Conservation (phyloP, 2,888 invertebrate species). For the Polylopha cassiicola region DNA sequence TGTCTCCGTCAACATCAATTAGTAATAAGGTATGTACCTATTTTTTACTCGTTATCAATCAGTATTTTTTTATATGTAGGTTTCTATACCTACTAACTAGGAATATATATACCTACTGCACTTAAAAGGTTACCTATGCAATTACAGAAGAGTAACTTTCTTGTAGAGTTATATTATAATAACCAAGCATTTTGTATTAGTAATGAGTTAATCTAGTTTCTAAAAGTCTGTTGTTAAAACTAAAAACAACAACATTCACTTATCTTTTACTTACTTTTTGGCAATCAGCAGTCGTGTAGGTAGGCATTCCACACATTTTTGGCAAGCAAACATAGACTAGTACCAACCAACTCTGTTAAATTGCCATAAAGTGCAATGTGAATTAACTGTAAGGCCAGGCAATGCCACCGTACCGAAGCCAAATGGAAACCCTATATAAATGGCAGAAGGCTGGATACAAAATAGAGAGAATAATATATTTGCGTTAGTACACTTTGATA, state of each 20-base stretch:
- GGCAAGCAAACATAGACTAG: conserved; percentile 46
- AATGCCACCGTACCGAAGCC: conserved; percentile 45
- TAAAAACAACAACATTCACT: too few relatives aligned
- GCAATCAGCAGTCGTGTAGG: conserved; percentile 7
- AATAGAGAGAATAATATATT: conserved; percentile 11
- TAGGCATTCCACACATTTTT: conserved; percentile 39
- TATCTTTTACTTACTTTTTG: conserved; percentile 6
- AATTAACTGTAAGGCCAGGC: conserved; percentile 48
- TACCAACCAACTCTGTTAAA: conserved; percentile 44
- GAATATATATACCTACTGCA: too few relatives aligned
- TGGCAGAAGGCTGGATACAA: conserved; percentile 26
- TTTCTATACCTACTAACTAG: too few relatives aligned
- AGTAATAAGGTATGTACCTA: conserved; percentile 51
- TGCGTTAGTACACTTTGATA: too few relatives aligned
- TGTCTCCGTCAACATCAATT: conserved; percentile 66
- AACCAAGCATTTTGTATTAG: too few relatives aligned
- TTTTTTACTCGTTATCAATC: too few relatives aligned
- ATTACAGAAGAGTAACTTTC: too few relatives aligned
- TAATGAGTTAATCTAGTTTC: too few relatives aligned
- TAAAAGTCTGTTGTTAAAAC: too few relatives aligned
- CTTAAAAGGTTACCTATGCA: too few relatives aligned
- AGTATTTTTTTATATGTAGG: too few relatives aligned
- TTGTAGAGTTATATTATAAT: too few relatives aligned
- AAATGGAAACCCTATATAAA: conserved; percentile 37
- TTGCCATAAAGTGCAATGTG: conserved; percentile 57